A percentile compares a stretch with the other conserved stretches of the same genome.
Evolutionary conservation across 2,888 invertebrate genomes (phyloP).

Genomic region (Auanema freiburgensis): DNA sequence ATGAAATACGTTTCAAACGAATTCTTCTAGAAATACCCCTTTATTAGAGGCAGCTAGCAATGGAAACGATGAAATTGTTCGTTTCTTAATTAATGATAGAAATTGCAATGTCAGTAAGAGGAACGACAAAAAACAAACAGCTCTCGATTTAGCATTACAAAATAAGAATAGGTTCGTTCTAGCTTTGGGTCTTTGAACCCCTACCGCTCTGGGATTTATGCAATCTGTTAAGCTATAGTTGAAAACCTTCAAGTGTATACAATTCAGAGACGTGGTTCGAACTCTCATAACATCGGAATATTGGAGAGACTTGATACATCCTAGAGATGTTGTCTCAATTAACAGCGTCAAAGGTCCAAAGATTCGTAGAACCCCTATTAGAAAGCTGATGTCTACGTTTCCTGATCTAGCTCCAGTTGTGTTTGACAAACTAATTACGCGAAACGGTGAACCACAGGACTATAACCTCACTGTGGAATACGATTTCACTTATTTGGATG

Average conservation of each 20-base stretch:
- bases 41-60: constrained; percentile 67
- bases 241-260: too few relatives aligned
- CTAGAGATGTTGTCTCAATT: constrained; percentile 22
- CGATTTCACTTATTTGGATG: constrained; percentile 69
- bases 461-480: constrained; percentile 63
- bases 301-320: constrained; percentile 66
- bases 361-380: constrained; percentile 66
- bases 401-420: constrained; percentile 65
- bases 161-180: constrained; percentile 12
- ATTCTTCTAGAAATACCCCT: constrained; percentile 64
- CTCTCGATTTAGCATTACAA: constrained; percentile 32
- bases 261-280: constrained; percentile 65
- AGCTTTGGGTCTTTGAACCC: neutral
- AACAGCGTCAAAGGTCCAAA: constrained; percentile 11
- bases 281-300: constrained; percentile 65
- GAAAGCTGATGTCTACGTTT: constrained; percentile 68
- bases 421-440: constrained; percentile 42
- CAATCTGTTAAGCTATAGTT: constrained; percentile 19
- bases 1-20: neutral
- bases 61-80: constrained; percentile 22
- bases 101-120: constrained; percentile 4
- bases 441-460: constrained; percentile 4
- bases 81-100: constrained; percentile 4
- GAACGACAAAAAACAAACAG: constrained; percentile 30
- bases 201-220: too few relatives aligned